Evolutionary conservation across 1,140 invertebrate species (phyloP), one percentile per base, ranked within the genome.

Genomic region (Trissolcus basalis): DNA sequence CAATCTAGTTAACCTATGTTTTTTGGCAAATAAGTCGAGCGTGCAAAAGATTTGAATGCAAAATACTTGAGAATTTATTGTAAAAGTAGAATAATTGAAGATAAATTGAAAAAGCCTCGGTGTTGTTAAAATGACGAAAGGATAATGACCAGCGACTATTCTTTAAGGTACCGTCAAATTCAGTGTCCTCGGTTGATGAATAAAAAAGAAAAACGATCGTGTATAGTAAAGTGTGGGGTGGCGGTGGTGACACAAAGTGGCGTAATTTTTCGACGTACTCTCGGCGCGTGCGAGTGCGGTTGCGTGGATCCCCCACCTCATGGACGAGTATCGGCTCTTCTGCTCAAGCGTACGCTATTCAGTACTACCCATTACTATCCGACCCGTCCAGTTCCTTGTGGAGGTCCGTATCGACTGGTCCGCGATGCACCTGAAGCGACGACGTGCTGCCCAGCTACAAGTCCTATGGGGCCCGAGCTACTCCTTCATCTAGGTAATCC

Each of bases 341-440:
- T 69, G 72, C 72, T 75, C 72, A 64, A 54, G 64, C 72, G 64
- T 75, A 69, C 72, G 64, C 48, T 75, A 59, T 69, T 64, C 59
- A 64, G 71, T 75, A 75, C 59, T 69, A 75, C 36, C 51, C 36
- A 69, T 54, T 69, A 69, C 72, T 64, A 75, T 75, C 43, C 48
- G 51, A 33, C 72, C 48, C 59, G 33, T 64, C 64, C 72, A 69
- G 65, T 75, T 63, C 64, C 63, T 63, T 63, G 63, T 64, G 49
- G 41, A 63, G 64, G 58, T 6, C 48, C 58, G 71, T 75, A 68
- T 75, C 64, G 64, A 63, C 71, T 75, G 71, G 63, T 75, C 43
- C 71, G 71, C 64, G 53, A 68, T 75, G 71, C 53, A 51, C 35
- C 53, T 58, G 51, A 14, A 53, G 63, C 71, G 50, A 47, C 51